These are phyloP conservation scores for Pinna nobilis DNA, from an alignment of 1,140 invertebrate species.

Conservation along the genomic window DNA sequence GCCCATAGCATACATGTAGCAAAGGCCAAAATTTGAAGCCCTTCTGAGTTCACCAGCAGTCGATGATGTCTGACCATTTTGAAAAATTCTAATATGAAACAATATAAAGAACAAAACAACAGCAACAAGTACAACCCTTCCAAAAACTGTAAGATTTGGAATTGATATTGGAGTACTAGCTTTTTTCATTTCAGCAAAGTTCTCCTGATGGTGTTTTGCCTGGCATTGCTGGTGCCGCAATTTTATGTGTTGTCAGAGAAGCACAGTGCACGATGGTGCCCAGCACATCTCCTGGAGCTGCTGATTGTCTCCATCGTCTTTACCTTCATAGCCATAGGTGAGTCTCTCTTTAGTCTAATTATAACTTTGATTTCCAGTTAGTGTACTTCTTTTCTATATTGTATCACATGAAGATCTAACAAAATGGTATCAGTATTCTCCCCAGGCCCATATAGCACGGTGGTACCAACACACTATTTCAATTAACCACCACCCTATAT, in stretches of 20 bases:
- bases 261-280: conserved; percentile 57
- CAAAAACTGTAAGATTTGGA: neutral
- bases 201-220: conserved; percentile 44
- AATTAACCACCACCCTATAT: neutral
- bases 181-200: conserved; percentile 48
- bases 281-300: conserved; percentile 54
- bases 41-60: neutral
- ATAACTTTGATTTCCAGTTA: neutral
- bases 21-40: neutral
- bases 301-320: conserved; percentile 62
- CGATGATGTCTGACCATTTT: neutral
- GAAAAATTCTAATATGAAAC: neutral
- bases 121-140: neutral
- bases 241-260: conserved; percentile 48
- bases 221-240: conserved; percentile 57
- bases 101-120: neutral
- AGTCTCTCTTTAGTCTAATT: conserved; percentile 10
- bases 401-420: neutral
- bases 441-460: too few species aligned
- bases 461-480: too few species aligned
- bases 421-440: neutral
- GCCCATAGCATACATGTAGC: too few species aligned
- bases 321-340: conserved; percentile 60
- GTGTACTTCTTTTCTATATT: neutral
- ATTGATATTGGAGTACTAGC: neutral